Evolutionary conservation across 2,797 vertebrate genomes (phyloP).

Genomic region (Cichlasoma orientale): DNA sequence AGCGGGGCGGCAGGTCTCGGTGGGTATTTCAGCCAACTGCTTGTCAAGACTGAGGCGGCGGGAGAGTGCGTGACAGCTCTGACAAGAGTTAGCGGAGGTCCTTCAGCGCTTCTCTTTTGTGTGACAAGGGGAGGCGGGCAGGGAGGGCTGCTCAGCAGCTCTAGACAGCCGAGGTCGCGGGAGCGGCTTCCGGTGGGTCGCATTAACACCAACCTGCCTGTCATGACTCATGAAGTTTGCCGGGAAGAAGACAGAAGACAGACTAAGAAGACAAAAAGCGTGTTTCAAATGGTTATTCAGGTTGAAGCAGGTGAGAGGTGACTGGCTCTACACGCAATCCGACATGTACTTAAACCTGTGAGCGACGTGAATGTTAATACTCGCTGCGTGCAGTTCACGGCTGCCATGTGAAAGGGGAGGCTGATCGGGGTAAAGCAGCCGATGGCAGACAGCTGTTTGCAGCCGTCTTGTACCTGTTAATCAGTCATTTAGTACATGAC

Average conservation of each 20-base stretch:
- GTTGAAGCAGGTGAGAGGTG: conserved; percentile 55
- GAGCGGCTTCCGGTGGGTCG: conserved; percentile 59
- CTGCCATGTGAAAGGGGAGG: background rate
- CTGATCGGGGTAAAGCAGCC: too few relatives aligned
- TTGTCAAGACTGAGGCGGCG: conserved; percentile 56
- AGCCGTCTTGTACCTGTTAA: background rate
- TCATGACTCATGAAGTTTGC: conserved; percentile 62
- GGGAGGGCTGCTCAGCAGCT: conserved; percentile 28
- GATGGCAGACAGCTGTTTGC: background rate
- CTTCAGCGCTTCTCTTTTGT: conserved; percentile 48
- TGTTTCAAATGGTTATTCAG: background rate
- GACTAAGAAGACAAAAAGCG: background rate
- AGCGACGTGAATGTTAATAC: conserved; percentile 10
- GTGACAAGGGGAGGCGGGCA: conserved; percentile 63
- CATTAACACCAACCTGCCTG: conserved; percentile 55
- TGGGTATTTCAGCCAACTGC: conserved; percentile 54
- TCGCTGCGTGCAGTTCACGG: conserved; percentile 8
- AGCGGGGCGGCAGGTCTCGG: conserved; percentile 43
- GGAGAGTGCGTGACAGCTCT: conserved; percentile 69
- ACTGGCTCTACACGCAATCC: conserved; percentile 41
- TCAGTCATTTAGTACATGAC: background rate
- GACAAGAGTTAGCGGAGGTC: conserved; percentile 73
- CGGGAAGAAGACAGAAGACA: background rate
- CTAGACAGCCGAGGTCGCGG: conserved; percentile 55
- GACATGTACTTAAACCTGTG: conserved; percentile 13